Conservation (phyloP, 2,797 vertebrate genomes). For the Spinibarbus caldwelli region DNA sequence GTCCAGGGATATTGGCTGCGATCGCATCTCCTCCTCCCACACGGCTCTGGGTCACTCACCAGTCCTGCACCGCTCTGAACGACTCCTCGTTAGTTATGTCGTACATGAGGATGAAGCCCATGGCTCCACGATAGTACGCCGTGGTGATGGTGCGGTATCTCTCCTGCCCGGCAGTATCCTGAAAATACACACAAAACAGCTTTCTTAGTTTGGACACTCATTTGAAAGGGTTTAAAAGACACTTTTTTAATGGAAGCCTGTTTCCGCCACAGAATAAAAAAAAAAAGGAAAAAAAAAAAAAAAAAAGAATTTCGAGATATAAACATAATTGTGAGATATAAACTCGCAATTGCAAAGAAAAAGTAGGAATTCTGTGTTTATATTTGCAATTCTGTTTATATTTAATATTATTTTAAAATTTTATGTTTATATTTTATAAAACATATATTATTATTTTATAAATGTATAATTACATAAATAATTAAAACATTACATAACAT, state of each 20-base stretch:
- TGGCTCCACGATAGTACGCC: slow-evolving; percentile 85
- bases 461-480: too few species aligned
- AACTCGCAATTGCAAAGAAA: not conserved
- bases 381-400: too few species aligned
- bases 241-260: not conserved
- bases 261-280: not conserved
- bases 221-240: not conserved
- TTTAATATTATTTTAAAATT: too few species aligned
- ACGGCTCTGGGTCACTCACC: slow-evolving; percentile 73
- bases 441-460: too few species aligned
- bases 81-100: slow-evolving; percentile 66
- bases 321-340: not conserved
- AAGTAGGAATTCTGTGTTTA: not conserved
- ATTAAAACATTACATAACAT: too few species aligned
- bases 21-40: not conserved
- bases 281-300: not conserved
- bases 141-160: slow-evolving; percentile 87
- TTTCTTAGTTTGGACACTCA: not conserved
- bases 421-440: not conserved
- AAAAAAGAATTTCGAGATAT: not conserved
- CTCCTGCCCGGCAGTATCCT: slow-evolving; percentile 61
- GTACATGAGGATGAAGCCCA: slow-evolving; percentile 69
- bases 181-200: slow-evolving; percentile 7
- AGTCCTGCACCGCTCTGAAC: slow-evolving; percentile 85
- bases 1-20: not conserved